These are phyloP conservation scores for Eupithecia dodoneata DNA, from an alignment of 2,888 invertebrate species.

Conservation along the genomic window DNA sequence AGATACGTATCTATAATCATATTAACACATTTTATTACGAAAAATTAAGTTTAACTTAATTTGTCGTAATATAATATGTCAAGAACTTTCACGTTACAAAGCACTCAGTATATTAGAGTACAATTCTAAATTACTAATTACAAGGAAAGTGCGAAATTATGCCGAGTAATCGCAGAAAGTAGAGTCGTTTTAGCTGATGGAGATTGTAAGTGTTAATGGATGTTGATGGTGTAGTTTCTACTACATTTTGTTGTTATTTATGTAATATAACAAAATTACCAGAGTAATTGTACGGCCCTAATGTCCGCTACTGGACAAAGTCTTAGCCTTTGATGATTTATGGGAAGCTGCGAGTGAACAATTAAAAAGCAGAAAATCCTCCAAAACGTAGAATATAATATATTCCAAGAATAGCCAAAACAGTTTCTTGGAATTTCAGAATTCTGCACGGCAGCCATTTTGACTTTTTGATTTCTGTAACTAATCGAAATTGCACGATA, in stretches of 20 bases:
- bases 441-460: slow-evolving; percentile 1
- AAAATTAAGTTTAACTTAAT: background rate
- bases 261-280: background rate
- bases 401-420: background rate
- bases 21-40: background rate
- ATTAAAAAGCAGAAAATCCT: background rate
- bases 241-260: background rate
- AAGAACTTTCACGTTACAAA: slow-evolving; percentile 1
- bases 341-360: background rate
- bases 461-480: slow-evolving; percentile 4
- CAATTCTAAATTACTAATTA: slow-evolving; percentile 9
- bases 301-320: background rate
- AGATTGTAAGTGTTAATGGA: background rate
- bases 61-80: no score
- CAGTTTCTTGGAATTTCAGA: background rate
- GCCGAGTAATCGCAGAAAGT: slow-evolving; percentile 15
- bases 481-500: background rate
- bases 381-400: background rate
- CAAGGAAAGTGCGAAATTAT: slow-evolving; percentile 12
- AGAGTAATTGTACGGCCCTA: background rate
- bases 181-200: slow-evolving; percentile 10
- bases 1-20: background rate
- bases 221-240: slow-evolving; percentile 8
- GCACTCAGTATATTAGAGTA: slow-evolving; percentile 3
- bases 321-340: background rate